These are phyloP conservation scores for Aricia artaxerxes DNA, from an alignment of 2,888 invertebrate genomes.

Conservation along the genomic window DNA sequence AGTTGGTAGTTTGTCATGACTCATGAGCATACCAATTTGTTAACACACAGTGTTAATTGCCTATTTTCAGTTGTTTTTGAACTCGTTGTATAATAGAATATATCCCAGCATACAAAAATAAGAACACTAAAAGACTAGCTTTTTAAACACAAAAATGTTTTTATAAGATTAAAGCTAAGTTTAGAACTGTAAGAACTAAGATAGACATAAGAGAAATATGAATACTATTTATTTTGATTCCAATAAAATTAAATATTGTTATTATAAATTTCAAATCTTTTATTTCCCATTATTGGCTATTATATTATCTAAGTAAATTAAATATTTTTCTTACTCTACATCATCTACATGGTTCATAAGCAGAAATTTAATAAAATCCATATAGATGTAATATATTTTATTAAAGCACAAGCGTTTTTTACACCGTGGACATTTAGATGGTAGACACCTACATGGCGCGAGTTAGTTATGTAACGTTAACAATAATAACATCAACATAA, in stretches of 20 bases:
- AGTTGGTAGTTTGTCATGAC: no score
- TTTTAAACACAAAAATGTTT: not conserved
- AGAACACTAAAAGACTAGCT: not conserved
- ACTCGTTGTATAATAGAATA: not conserved
- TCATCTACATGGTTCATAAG: no score
- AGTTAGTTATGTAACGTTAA: constrained; percentile 20
- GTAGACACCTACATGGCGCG: constrained; percentile 29
- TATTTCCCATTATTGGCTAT: no score
- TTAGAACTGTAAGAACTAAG: not conserved
- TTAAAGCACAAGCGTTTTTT: constrained; percentile 72
- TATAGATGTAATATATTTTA: constrained; percentile 63
- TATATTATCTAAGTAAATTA: no score
- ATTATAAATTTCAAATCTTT: not conserved
- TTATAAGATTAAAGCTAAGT: not conserved
- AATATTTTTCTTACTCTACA: no score
- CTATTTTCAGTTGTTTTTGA: not conserved
- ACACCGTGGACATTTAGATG: constrained; percentile 45
- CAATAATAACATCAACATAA: constrained; percentile 23
- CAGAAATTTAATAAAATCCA: constrained; percentile 51
- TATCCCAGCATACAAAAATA: not conserved
- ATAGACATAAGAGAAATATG: not conserved
- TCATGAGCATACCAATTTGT: no score
- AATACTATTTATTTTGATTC: not conserved
- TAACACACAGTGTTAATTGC: no score
- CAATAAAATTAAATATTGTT: constrained; percentile 4